Conservation (phyloP, 2,888 invertebrate genomes). For the Hesperia comma region DNA sequence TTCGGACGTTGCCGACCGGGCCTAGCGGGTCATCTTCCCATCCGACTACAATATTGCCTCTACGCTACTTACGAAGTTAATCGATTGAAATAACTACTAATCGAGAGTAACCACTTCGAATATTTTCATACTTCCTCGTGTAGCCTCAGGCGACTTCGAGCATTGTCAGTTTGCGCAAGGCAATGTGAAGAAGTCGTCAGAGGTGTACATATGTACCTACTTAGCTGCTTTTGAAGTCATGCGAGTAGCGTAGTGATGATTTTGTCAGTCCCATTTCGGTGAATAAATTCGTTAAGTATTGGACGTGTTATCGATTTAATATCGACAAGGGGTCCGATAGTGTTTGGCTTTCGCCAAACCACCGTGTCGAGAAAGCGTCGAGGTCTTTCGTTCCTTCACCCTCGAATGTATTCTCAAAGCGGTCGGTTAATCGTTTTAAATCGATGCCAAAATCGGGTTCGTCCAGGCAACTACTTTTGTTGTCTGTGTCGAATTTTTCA, state of each 20-base stretch:
- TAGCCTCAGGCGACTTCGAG: too few species aligned
- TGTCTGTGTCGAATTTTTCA: conserved; percentile 63
- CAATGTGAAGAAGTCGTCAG: too few species aligned
- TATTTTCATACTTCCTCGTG: too few species aligned
- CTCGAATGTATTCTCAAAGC: conserved; percentile 55
- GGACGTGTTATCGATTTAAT: conserved; percentile 50
- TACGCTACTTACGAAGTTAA: conserved; percentile 40
- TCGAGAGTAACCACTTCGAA: too few species aligned
- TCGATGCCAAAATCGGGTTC: conserved; percentile 73
- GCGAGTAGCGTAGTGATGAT: too few species aligned
- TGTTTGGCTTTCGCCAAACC: conserved; percentile 66
- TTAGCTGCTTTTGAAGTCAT: too few species aligned
- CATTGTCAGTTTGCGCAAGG: too few species aligned
- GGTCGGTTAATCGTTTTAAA: conserved; percentile 66
- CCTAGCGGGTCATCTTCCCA: conserved; percentile 68
- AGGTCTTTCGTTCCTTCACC: conserved; percentile 42
- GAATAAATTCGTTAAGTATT: too few species aligned
- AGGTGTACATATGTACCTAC: too few species aligned
- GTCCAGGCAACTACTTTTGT: conserved; percentile 71
- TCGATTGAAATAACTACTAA: too few species aligned
- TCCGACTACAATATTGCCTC: conserved; percentile 49
- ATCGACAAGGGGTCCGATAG: conserved; percentile 69
- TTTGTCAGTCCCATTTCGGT: too few species aligned
- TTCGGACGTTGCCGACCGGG: conserved; percentile 71
- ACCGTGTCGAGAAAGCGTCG: conserved; percentile 52